Percentiles rank a stretch among this genome's conserved stretches.
Conservation (phyloP, 1,140 invertebrate species). For the Bombus terrestris region DNA sequence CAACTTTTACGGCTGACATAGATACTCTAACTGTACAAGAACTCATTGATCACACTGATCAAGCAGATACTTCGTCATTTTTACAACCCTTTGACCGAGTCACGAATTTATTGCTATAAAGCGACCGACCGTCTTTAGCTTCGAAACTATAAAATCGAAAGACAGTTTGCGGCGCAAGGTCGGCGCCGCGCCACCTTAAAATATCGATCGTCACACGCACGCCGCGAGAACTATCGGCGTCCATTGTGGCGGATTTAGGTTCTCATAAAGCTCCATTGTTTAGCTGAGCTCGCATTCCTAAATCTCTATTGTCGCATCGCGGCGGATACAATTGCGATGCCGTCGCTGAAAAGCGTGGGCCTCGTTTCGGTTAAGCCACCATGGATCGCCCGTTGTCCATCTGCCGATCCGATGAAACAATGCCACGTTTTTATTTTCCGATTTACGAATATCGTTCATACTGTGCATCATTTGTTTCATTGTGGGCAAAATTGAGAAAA, state of each 20-base stretch:
- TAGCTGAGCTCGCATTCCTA: slow-evolving; percentile 76
- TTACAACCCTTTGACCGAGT: neutral
- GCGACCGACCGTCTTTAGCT: neutral
- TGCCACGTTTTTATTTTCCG: slow-evolving; percentile 23
- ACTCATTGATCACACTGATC: neutral
- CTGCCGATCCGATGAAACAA: slow-evolving; percentile 50
- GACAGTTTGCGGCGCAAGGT: slow-evolving; percentile 24
- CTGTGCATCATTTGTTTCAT: neutral
- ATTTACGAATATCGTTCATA: slow-evolving; percentile 2
- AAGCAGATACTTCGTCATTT: neutral
- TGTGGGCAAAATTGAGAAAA: neutral
- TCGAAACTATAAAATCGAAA: neutral
- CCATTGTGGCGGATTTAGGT: slow-evolving; percentile 74
- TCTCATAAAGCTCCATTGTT: slow-evolving; percentile 79
- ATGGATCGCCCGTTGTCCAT: slow-evolving; percentile 65
- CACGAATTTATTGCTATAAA: neutral
- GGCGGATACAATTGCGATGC: slow-evolving; percentile 70
- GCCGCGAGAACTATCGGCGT: slow-evolving; percentile 44
- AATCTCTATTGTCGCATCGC: slow-evolving; percentile 75
- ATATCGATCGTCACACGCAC: slow-evolving; percentile 59
- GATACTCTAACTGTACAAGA: neutral
- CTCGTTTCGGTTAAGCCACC: slow-evolving; percentile 66
- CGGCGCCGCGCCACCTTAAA: slow-evolving; percentile 48
- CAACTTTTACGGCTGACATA: neutral
- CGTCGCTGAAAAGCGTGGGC: slow-evolving; percentile 55